Evolutionary conservation across 2,888 invertebrate species (phyloP), one percentile per base, ranked within the genome.

Genomic region (Patella caerulea): DNA sequence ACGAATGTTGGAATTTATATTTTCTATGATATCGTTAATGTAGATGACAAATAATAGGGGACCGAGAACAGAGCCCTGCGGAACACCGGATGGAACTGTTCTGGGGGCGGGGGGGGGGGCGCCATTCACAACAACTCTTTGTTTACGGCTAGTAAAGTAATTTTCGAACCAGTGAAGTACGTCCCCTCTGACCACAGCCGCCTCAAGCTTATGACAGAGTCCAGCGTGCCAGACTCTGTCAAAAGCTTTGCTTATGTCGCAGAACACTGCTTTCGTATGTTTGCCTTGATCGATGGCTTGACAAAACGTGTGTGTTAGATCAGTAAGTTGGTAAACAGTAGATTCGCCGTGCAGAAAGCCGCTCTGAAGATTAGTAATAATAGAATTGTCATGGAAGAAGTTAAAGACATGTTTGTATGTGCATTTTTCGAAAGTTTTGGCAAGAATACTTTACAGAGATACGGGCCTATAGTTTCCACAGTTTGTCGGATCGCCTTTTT

Each of bases 161-260:
- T 59, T 59, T 59, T 59, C n/a, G 19, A 59, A 59, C 59, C 59
- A 59, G 7, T 59, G 12, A 2, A 12, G 59, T 17, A 59, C n/a
- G 59, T 59, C 11, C 19, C 59, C 59, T 59, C 59, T 59, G 59
- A 59, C 19, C 59, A 7, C 59, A 59, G 19, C 59, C 15, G 59
- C 59, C 59, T 19, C 59, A 15, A 59, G 59, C 59, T 59, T 59
- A 19, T 59, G 59, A 59, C 59, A 59, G 59, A 59, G 59, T 59
- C 59, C 59, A 59, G 59, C 59, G 19, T 59, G 14, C 59, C 59
- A 59, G 59, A 29, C 29, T 29, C 29, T 29, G 29, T 29, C 29
- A 29, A 29, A 29, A 29, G 29, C 29, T 29, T 29, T 29, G 29
- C 29, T 55, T 12, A 55, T 55, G 55, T 55, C 55, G 55, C 55